Conservation (phyloP, 2,888 invertebrate species). For the Darwinula stevensoni region DNA sequence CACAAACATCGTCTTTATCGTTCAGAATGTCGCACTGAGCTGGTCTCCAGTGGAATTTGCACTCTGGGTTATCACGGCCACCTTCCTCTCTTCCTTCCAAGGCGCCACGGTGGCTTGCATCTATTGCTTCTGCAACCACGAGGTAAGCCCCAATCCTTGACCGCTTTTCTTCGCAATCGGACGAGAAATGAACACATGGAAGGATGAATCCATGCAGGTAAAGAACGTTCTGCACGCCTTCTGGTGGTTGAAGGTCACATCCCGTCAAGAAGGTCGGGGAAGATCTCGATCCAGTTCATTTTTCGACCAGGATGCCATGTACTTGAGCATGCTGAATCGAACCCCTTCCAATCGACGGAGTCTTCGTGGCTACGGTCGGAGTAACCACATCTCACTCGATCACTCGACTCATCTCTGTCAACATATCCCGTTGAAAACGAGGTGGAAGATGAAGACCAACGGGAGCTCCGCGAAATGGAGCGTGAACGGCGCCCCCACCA, state of each 20-base stretch:
- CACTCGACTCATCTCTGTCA: too few species aligned
- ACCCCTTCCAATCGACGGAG: not conserved
- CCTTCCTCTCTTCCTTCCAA: constrained; percentile 8
- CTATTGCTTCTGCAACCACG: constrained; percentile 10
- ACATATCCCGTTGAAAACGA: too few species aligned
- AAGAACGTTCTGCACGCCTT: too few species aligned
- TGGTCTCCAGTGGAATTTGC: constrained; percentile 9
- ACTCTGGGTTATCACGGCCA: constrained; percentile 8
- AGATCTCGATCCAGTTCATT: not conserved
- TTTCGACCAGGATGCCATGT: constrained; percentile 1
- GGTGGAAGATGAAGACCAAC: too few species aligned
- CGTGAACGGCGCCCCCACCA: too few species aligned
- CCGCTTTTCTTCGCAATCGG: too few species aligned
- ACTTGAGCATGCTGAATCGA: constrained; percentile 1
- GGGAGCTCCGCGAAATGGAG: too few species aligned
- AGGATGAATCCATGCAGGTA: too few species aligned
- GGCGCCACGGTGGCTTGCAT: constrained; percentile 9
- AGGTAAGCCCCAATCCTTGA: constrained; percentile 7
- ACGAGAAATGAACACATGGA: too few species aligned
- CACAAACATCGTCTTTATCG: constrained; percentile 17
- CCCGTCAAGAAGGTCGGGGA: not conserved
- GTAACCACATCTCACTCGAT: too few species aligned
- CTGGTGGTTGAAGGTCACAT: too few species aligned
- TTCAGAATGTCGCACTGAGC: constrained; percentile 6
- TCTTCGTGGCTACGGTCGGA: too few species aligned